These are phyloP conservation scores for Chaenocephalus aceratus DNA, from an alignment of 2,113 vertebrate species.

Conservation along the genomic window DNA sequence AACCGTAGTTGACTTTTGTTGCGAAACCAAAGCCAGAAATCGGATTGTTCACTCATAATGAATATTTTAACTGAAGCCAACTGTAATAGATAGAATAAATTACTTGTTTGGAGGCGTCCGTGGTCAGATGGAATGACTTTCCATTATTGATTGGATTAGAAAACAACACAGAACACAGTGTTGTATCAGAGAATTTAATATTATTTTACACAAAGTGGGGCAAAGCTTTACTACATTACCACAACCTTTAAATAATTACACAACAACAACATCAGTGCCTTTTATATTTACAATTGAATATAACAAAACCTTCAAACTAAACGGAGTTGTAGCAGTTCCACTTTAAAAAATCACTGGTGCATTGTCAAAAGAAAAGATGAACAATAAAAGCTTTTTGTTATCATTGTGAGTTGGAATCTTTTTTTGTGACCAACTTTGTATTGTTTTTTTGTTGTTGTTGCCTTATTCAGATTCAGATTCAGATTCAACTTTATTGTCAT, in stretches of 20 bases:
- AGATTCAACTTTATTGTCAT: too few species aligned
- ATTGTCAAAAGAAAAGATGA: background rate
- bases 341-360: background rate
- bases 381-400: background rate
- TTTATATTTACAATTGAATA: background rate
- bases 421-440: too few species aligned
- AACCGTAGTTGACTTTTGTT: slow-evolving; percentile 20
- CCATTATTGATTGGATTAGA: slow-evolving; percentile 45
- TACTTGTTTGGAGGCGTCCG: slow-evolving; percentile 13
- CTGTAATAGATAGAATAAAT: slow-evolving; percentile 40
- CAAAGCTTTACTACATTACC: slow-evolving; percentile 3
- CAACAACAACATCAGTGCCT: background rate
- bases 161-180: slow-evolving; percentile 1
- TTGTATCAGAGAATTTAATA: slow-evolving; percentile 35
- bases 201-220: slow-evolving; percentile 19
- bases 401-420: background rate
- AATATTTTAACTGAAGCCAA: slow-evolving; percentile 52
- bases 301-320: background rate
- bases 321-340: slow-evolving; percentile 1
- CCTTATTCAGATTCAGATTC: too few species aligned
- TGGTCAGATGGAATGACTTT: slow-evolving; percentile 54
- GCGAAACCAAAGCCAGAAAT: slow-evolving; percentile 43
- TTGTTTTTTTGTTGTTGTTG: too few species aligned
- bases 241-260: slow-evolving; percentile 10
- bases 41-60: slow-evolving; percentile 36